Base-by-base conservation (phyloP, 2,888 invertebrate genomes). In the Leptopterna dolabrata region DNA sequence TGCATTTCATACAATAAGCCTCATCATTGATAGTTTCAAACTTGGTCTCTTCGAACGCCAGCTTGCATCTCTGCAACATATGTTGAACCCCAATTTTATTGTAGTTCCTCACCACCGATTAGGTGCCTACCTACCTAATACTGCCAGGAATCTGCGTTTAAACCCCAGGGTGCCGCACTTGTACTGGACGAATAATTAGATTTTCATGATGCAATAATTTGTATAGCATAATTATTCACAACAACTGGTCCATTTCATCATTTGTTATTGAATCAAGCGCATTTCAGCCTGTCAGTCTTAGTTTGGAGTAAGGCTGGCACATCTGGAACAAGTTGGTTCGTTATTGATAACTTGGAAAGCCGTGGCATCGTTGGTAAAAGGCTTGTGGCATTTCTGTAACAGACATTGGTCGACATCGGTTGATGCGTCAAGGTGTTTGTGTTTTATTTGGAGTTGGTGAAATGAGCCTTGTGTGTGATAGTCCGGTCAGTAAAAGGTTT, bases 1-100 rank as follows among this genome's bases (percentile, higher is more conserved):
- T 63, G 82, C 87, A 87, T 30, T 87, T 83, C 30, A 73, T 19
- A 71, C 87, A 87, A 30, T 82, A 87, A n/a, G 87, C 82, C 4
- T 83, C 70, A 11, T 55, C 82, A 51, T 87, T 83, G 73, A 85
- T 85, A 0, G 85, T 85, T 29, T 85, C 63, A 45, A 85, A 85
- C 45, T 51, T 30, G 19, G 55, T 70, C 13, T 36, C 76, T 11
- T 36, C 45, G 24, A 85, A 85, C 3, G 71, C 27, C 45, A 73
- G 14, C n/a, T 85, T 27, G 29, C 85, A 85, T 45, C 85, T 85
- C 85, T 85, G 85, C 85, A 85, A 85, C 85, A 85, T 19, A 41
- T 36, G 19, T 76, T 36, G 41, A 36, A 63, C 63, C 24, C 63
- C 63, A 11, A 0, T 24, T 24, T 24, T 63, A 36, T 36, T 36